Evolutionary conservation across 2,113 vertebrate species (phyloP).

Genomic region (Heptranchias perlo): DNA sequence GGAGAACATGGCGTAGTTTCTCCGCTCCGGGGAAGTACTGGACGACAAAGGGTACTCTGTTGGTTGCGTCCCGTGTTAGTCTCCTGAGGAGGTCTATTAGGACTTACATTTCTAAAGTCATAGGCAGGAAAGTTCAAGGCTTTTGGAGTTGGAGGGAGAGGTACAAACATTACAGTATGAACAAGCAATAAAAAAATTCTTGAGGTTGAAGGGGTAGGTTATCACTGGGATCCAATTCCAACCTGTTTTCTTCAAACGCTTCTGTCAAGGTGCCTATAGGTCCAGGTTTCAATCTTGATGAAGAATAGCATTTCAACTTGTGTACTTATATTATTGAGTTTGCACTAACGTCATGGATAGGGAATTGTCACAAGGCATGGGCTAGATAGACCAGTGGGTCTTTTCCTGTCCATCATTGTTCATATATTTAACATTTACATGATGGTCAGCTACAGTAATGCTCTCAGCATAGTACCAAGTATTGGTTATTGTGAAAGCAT

Average conservation of each 20-base stretch:
- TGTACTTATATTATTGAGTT: neutral
- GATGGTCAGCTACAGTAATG: neutral
- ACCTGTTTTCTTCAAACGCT: neutral
- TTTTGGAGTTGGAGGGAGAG: neutral
- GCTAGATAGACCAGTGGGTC: neutral
- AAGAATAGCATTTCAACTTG: neutral
- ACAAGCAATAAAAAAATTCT: neutral
- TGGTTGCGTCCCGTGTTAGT: too few relatives aligned
- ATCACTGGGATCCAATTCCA: neutral
- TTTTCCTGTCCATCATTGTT: neutral
- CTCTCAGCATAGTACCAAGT: neutral
- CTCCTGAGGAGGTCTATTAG: too few relatives aligned
- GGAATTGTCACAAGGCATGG: neutral
- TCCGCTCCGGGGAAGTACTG: too few relatives aligned
- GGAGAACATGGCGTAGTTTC: too few relatives aligned
- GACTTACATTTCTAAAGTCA: neutral
- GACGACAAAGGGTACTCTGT: too few relatives aligned
- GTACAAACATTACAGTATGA: neutral
- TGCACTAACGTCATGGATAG: neutral
- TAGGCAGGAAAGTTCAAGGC: neutral
- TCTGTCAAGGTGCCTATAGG: neutral
- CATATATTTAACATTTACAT: neutral
- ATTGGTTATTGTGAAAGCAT: too few relatives aligned
- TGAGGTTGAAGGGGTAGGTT: neutral
- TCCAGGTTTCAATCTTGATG: neutral